Conservation (phyloP, 2,888 invertebrate species). For the Agonopterix heracliana region DNA sequence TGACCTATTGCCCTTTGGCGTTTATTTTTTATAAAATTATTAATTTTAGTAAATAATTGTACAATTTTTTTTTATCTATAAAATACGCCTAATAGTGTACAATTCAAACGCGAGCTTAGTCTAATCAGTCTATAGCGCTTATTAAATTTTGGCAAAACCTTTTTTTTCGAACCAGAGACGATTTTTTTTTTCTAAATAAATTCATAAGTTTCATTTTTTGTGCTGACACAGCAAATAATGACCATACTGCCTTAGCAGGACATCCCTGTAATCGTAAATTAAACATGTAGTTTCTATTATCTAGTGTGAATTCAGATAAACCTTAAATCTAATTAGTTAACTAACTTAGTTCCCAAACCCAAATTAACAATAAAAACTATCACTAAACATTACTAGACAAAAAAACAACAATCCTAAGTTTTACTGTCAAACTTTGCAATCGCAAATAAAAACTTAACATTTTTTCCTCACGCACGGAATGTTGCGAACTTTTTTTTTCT, state of each 20-base stretch:
- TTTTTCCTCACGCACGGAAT: slow-evolving; percentile 56
- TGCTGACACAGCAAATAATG: slow-evolving; percentile 42
- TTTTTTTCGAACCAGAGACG: slow-evolving; percentile 41
- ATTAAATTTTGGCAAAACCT: slow-evolving; percentile 64
- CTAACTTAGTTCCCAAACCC: slow-evolving; percentile 75
- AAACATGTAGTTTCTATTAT: slow-evolving; percentile 64
- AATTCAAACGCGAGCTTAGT: slow-evolving; percentile 69
- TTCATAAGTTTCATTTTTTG: slow-evolving; percentile 41
- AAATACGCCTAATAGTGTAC: slow-evolving; percentile 75
- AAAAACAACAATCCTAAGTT: slow-evolving; percentile 69
- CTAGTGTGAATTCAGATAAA: slow-evolving; percentile 72
- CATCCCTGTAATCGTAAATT: slow-evolving; percentile 73
- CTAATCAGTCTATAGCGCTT: slow-evolving; percentile 77
- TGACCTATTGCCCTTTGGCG: slow-evolving; percentile 48
- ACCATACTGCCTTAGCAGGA: slow-evolving; percentile 65
- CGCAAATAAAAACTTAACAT: slow-evolving; percentile 75
- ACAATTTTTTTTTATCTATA: slow-evolving; percentile 59
- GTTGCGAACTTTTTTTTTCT: slow-evolving; percentile 45
- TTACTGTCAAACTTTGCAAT: slow-evolving; percentile 61
- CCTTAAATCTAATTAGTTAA: slow-evolving; percentile 65
- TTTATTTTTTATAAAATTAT: slow-evolving; percentile 47
- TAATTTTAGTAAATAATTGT: slow-evolving; percentile 68
- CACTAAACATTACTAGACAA: slow-evolving; percentile 62
- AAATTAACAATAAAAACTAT: slow-evolving; percentile 73
- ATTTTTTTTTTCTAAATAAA: slow-evolving; percentile 46